phyloP scores from a whole-genome alignment of 2,888 invertebrate genomes.

The Rhamnusium bicolor region DNA sequence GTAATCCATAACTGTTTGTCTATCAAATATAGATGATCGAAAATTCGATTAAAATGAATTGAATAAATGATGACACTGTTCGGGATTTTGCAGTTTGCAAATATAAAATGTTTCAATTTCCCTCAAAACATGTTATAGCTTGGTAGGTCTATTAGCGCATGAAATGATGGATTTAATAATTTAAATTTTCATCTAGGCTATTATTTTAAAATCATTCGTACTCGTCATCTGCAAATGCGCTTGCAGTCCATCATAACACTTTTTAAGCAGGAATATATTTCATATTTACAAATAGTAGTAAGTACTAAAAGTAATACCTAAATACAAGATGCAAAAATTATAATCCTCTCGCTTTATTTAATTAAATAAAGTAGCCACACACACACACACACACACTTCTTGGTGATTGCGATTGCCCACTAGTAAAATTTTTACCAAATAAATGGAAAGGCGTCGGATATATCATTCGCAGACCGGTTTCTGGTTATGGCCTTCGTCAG shows the following conservation, averaged over 20 bases:
- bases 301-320: too few species aligned
- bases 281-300: background rate
- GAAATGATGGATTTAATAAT: conserved; percentile 55
- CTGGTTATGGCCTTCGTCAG: too few species aligned
- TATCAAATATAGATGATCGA: conserved; percentile 57
- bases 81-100: conserved; percentile 47
- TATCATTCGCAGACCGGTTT: too few species aligned
- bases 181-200: conserved; percentile 51
- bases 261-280: too few species aligned
- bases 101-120: conserved; percentile 55
- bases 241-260: background rate
- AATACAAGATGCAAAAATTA: too few species aligned
- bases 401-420: too few species aligned
- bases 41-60: conserved; percentile 57
- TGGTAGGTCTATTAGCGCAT: conserved; percentile 46
- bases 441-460: too few species aligned
- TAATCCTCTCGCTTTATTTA: too few species aligned
- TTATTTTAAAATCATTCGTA: conserved; percentile 36
- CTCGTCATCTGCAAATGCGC: conserved; percentile 9
- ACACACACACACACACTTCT: too few species aligned
- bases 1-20: conserved; percentile 56
- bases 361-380: too few species aligned
- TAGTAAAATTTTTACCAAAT: too few species aligned
- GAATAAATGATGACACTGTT: conserved; percentile 54
- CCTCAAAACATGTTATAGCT: conserved; percentile 46